Percentiles rank a stretch among this genome's conserved stretches.
Conservation (phyloP, 2,797 vertebrate species). For the Parotocinclus haroldoi region DNA sequence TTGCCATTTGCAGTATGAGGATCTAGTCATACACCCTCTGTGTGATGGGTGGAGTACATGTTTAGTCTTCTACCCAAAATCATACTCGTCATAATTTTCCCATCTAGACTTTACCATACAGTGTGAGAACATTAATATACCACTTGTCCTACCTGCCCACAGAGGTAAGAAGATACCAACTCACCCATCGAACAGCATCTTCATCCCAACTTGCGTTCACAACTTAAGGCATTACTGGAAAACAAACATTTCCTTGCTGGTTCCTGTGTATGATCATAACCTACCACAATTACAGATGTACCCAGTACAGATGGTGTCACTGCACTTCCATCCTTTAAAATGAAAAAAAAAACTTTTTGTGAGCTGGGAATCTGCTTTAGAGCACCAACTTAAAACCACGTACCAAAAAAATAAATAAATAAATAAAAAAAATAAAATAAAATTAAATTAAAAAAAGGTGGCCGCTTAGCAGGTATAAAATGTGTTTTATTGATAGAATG, state of each 20-base stretch:
- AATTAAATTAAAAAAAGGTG: too few relatives aligned
- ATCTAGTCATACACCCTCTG: too few relatives aligned
- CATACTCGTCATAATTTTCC: slow-evolving; percentile 60
- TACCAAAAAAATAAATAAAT: too few relatives aligned
- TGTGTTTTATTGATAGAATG: too few relatives aligned
- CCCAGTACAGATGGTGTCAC: slow-evolving; percentile 71
- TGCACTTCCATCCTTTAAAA: slow-evolving; percentile 55
- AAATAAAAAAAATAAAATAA: too few relatives aligned
- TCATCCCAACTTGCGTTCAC: too few relatives aligned
- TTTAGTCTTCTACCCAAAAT: slow-evolving; percentile 79
- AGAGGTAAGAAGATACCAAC: slow-evolving; percentile 63
- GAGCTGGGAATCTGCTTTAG: too few relatives aligned
- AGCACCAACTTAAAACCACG: not conserved
- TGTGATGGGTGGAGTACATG: slow-evolving; percentile 69
- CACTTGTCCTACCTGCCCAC: slow-evolving; percentile 75
- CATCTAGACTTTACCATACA: slow-evolving; percentile 74
- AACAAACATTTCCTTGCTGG: slow-evolving; percentile 76
- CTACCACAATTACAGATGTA: slow-evolving; percentile 68
- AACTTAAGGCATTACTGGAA: not conserved
- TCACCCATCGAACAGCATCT: too few relatives aligned
- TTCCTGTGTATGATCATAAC: slow-evolving; percentile 76
- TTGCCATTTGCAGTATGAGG: too few relatives aligned
- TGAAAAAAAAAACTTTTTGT: too few relatives aligned
- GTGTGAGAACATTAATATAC: slow-evolving; percentile 81
- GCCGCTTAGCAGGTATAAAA: too few relatives aligned